Conservation (phyloP, 2,113 vertebrate genomes). For the Acanthochromis polyacanthus region DNA sequence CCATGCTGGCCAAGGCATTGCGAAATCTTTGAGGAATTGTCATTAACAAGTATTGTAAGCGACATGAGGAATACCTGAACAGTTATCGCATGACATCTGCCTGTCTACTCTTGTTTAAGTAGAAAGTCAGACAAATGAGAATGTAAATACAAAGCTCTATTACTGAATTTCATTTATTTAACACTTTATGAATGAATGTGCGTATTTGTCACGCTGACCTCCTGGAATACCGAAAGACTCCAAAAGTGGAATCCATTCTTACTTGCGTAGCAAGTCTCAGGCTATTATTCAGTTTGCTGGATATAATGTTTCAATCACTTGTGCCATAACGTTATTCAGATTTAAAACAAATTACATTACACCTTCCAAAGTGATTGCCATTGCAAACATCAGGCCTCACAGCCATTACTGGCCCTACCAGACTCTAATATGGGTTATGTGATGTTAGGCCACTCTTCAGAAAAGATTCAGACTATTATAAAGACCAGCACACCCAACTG, state of each 20-base stretch:
- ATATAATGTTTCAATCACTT: background rate
- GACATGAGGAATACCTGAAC: conserved; percentile 11
- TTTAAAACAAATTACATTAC: conserved; percentile 9
- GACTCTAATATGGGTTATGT: no score
- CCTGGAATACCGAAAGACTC: background rate
- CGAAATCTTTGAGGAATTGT: conserved; percentile 37
- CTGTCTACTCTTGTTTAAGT: background rate
- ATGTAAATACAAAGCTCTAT: background rate
- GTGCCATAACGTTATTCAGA: conserved; percentile 1
- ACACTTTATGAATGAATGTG: background rate
- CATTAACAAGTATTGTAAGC: conserved; percentile 34
- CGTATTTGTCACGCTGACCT: background rate
- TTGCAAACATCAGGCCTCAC: background rate
- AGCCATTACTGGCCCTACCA: background rate
- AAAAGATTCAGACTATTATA: no score
- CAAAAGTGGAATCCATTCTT: background rate
- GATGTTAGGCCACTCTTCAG: no score
- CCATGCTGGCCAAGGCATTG: conserved; percentile 19
- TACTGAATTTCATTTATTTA: conserved; percentile 1
- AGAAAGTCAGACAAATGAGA: background rate
- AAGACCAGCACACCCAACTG: no score
- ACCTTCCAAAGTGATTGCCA: background rate
- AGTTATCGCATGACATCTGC: conserved; percentile 28
- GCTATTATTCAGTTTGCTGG: background rate
- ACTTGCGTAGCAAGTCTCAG: background rate